Percentiles rank a stretch among this genome's conserved stretches.
Evolutionary conservation across 2,888 invertebrate species (phyloP).

Genomic region (Acronicta psi): DNA sequence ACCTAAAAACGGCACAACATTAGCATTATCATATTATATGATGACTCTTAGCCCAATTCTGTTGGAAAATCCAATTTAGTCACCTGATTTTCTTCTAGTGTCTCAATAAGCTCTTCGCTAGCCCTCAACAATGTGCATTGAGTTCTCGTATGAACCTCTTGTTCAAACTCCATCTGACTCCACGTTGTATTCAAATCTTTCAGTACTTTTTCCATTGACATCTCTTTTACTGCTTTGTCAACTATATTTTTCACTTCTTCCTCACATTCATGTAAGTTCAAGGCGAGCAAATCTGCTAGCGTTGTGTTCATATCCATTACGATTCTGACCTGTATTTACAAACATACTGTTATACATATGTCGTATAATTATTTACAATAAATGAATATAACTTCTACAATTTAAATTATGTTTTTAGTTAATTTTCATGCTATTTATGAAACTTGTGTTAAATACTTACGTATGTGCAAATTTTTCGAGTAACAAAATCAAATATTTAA

Average conservation of each 20-base stretch:
- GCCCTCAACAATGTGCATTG: constrained; percentile 95
- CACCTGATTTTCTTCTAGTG: constrained; percentile 98
- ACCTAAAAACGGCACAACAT: constrained; percentile 86
- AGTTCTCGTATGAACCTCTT: constrained; percentile 96
- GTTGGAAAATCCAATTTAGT: constrained; percentile 1
- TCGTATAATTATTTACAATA: no score
- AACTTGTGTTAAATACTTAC: constrained; percentile 37
- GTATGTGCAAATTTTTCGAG: constrained; percentile 16
- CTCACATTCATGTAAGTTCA: constrained; percentile 98
- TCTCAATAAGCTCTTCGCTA: constrained; percentile 98
- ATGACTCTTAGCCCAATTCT: neutral
- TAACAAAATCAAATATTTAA: constrained; percentile 12
- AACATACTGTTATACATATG: constrained; percentile 1
- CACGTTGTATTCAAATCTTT: constrained; percentile 97
- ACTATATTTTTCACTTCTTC: constrained; percentile 99
- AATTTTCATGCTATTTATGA: constrained; percentile 1
- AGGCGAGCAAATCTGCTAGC: constrained; percentile 95
- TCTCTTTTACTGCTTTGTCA: constrained; percentile 99
- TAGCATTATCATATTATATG: neutral
- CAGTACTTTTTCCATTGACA: constrained; percentile 99
- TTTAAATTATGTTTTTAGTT: constrained; percentile 12
- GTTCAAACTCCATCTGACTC: constrained; percentile 97
- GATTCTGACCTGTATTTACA: constrained; percentile 93
- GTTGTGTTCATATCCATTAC: constrained; percentile 98
- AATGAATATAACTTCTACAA: constrained; percentile 6